Conservation (phyloP, 2,888 invertebrate genomes). For the Conus canariensis region DNA sequence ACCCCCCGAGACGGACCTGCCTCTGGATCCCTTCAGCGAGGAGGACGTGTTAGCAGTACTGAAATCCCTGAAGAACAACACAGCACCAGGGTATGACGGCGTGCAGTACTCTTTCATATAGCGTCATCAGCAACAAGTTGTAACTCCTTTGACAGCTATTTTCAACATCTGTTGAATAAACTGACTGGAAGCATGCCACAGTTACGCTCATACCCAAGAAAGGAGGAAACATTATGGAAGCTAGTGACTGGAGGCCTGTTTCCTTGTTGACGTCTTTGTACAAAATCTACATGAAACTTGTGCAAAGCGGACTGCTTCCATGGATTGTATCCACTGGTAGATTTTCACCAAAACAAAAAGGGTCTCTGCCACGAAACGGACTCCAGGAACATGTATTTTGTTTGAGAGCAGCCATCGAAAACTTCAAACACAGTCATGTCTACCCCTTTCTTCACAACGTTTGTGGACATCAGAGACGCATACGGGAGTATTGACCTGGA, state of each 20-base stretch:
- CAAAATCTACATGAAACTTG: constrained; percentile 14
- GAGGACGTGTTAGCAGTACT: neutral
- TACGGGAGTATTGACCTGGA: constrained; percentile 1
- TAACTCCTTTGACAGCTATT: neutral
- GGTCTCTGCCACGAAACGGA: neutral
- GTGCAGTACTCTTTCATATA: neutral
- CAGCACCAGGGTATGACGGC: neutral
- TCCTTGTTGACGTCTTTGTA: neutral
- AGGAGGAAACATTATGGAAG: neutral
- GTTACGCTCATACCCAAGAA: neutral
- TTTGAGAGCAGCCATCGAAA: neutral
- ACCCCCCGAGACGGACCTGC: neutral
- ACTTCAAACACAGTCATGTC: constrained; percentile 4
- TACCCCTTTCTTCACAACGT: neutral
- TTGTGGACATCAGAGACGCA: constrained; percentile 24
- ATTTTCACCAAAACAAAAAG: neutral
- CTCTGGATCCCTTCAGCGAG: neutral
- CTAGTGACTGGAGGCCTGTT: neutral
- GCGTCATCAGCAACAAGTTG: neutral
- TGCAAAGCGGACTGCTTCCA: neutral
- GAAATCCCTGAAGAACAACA: neutral
- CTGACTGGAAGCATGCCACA: neutral
- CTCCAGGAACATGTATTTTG: neutral
- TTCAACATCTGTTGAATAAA: neutral
- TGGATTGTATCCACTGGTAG: constrained; percentile 19